phyloP scores from a whole-genome alignment of 1,140 invertebrate species.

The Limonius californicus region DNA sequence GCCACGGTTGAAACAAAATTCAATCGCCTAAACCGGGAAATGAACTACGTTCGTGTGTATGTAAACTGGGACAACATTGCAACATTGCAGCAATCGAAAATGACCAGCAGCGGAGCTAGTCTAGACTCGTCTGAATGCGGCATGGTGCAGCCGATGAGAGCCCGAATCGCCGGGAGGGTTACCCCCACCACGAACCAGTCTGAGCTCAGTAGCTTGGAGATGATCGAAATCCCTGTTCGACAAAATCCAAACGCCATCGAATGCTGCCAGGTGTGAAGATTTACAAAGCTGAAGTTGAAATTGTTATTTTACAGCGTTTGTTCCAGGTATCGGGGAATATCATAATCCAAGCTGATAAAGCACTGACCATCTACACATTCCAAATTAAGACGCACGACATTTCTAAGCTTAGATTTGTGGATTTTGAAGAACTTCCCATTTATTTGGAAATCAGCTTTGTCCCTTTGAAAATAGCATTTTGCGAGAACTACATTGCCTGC shows the following conservation, averaged over 20 bases:
- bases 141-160: conserved; percentile 60
- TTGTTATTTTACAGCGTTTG: too few species aligned
- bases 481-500: conserved; percentile 58
- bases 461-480: conserved; percentile 51
- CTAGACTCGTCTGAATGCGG: conserved; percentile 45
- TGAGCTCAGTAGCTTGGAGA: conserved; percentile 57
- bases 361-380: conserved; percentile 56
- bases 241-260: conserved; percentile 55
- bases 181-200: conserved; percentile 58
- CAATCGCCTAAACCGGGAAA: conserved; percentile 51
- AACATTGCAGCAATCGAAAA: conserved; percentile 45
- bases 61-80: conserved; percentile 57
- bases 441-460: conserved; percentile 52
- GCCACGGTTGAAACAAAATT: conserved; percentile 60
- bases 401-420: conserved; percentile 60
- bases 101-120: conserved; percentile 42
- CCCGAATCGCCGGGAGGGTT: conserved; percentile 65
- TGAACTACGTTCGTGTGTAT: conserved; percentile 60
- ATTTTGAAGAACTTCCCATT: conserved; percentile 57
- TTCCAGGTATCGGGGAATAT: conserved; percentile 57
- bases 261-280: conserved; percentile 54
- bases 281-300: too few species aligned
- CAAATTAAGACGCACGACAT: conserved; percentile 59
- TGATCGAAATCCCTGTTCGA: conserved; percentile 64
- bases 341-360: conserved; percentile 53